Evolutionary conservation across 2,888 invertebrate species (phyloP), one percentile per base, ranked within the genome.

Genomic region (Ochropleura plecta): DNA sequence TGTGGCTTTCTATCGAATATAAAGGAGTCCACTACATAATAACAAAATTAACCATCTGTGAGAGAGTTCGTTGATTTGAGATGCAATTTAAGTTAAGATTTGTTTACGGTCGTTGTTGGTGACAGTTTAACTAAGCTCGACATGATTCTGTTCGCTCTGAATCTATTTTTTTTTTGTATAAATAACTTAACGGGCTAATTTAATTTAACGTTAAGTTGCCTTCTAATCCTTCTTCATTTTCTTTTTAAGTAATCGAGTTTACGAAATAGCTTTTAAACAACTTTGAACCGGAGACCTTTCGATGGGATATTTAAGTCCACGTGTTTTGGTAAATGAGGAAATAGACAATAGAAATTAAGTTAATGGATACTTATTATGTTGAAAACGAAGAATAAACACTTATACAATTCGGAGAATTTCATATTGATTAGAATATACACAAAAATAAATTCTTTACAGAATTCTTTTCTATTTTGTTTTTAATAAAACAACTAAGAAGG

Each of bases 71-170:
- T 73, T 80, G 82, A 78, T 82, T 84, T 79, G 68, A 82, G 77
- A 74, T 84, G 72, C 85, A 85, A 85, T 85, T 86, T 82, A 86
- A 86, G 85, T 85, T 86, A 30, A 74, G 76, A 86, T 78, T 86
- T 84, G 86, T 86, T 86, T 78, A 84, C 77, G 72, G 63, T 76
- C 59, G 42, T 79, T 85, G 87, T 78, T 86, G 70, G 76, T 84
- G 85, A 86, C 85, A 85, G 87, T 84, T 85, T 71, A 79, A 86
- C 79, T 78, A 84, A 79, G 73, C 59, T 48, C 70, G 55, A 73
- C 66, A 82, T 84, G 73, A 67, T 84, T 84, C 70, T 76, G 70
- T 69, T 83, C 75, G 69, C 77, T 83, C 70, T 82, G 70, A 75
- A 76, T 79, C 82, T 79, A 46, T n/a, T 57, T 76, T 83, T 85